Conservation (phyloP, 2,113 vertebrate species). For the Carettochelys insculpta region DNA sequence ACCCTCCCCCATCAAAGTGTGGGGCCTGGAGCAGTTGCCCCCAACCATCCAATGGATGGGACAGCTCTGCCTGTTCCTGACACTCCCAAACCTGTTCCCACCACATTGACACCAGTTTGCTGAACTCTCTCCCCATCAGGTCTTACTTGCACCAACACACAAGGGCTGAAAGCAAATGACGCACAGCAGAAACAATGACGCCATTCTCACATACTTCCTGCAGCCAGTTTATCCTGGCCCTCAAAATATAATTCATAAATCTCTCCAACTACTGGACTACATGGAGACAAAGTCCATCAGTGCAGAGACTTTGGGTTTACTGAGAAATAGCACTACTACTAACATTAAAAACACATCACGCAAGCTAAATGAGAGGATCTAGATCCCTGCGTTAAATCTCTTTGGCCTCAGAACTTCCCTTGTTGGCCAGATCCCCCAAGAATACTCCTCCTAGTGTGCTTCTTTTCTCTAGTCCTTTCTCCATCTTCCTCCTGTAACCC, state of each 20-base stretch:
- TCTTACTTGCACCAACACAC: background rate
- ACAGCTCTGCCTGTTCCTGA: background rate
- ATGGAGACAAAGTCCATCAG: background rate
- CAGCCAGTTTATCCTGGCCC: background rate
- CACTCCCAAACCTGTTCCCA: background rate
- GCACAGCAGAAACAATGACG: background rate
- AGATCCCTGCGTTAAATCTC: too few species aligned
- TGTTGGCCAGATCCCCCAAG: too few species aligned
- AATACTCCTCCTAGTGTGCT: too few species aligned
- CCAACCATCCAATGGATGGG: too few species aligned
- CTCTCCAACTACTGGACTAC: background rate
- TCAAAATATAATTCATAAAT: background rate
- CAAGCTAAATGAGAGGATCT: too few species aligned
- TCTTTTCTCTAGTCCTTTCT: background rate
- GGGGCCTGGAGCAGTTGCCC: too few species aligned
- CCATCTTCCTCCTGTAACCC: background rate
- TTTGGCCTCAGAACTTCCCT: too few species aligned
- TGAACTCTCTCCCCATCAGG: background rate
- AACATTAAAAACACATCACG: too few species aligned
- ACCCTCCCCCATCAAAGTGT: too few species aligned
- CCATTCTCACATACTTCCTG: background rate
- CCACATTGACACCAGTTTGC: background rate
- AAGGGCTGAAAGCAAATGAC: background rate
- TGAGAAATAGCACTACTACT: too few species aligned
- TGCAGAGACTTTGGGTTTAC: too few species aligned